These are phyloP conservation scores for Ichneumon xanthorius DNA, from an alignment of 2,888 invertebrate species.

Conservation along the genomic window DNA sequence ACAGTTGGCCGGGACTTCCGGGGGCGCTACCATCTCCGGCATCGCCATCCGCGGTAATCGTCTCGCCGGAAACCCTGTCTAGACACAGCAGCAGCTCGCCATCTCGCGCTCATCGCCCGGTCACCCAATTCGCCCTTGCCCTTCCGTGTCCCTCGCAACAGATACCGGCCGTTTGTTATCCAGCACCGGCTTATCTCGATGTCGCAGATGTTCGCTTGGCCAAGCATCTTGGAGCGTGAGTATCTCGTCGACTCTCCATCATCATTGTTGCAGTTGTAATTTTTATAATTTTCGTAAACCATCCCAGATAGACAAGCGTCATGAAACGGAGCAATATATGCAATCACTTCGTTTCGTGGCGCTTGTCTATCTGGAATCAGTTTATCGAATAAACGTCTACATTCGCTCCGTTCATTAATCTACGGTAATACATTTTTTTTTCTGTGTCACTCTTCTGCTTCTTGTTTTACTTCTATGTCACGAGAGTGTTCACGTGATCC, in stretches of 20 bases:
- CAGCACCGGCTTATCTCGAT: slow-evolving; percentile 85
- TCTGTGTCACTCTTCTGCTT: background rate
- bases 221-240: slow-evolving; percentile 90
- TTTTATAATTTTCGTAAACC: background rate
- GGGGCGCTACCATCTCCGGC: slow-evolving; percentile 91
- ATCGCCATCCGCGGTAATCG: slow-evolving; percentile 90
- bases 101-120: slow-evolving; percentile 81
- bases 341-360: too few relatives aligned
- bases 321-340: too few relatives aligned
- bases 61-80: slow-evolving; percentile 91
- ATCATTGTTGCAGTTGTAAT: background rate
- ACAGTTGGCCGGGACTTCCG: slow-evolving; percentile 84
- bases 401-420: background rate
- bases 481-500: slow-evolving; percentile 80
- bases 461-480: slow-evolving; percentile 61
- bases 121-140: slow-evolving; percentile 82
- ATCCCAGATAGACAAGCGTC: too few relatives aligned
- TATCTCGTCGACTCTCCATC: slow-evolving; percentile 73
- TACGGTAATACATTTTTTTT: background rate
- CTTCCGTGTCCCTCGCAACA: slow-evolving; percentile 86
- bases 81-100: slow-evolving; percentile 89
- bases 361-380: too few relatives aligned
- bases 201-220: slow-evolving; percentile 86
- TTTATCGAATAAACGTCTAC: background rate
- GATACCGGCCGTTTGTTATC: slow-evolving; percentile 88